Conservation (phyloP, 2,888 invertebrate genomes). For the Dryocosmus kuriphilus region DNA sequence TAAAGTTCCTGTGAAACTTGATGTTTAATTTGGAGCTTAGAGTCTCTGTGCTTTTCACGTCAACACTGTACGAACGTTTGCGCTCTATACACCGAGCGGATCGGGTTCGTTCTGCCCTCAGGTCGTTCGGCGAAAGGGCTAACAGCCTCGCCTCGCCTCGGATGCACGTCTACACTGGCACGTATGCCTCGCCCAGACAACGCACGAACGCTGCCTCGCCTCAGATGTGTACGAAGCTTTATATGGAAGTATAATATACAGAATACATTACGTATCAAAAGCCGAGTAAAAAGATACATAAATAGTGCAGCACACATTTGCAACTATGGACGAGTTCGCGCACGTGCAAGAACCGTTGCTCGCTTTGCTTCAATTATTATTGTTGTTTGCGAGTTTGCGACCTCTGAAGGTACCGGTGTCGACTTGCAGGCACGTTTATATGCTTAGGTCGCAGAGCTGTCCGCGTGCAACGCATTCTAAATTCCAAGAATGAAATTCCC, state of each 20-base stretch:
- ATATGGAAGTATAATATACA: not conserved
- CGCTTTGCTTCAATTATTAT: slow-evolving; percentile 8
- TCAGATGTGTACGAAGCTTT: too few relatives aligned
- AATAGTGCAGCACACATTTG: not conserved
- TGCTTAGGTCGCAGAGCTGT: not conserved
- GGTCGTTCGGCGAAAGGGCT: too few relatives aligned
- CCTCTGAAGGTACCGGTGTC: not conserved
- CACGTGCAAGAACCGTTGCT: slow-evolving; percentile 19
- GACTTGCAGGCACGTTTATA: not conserved
- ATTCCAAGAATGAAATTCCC: slow-evolving; percentile 9
- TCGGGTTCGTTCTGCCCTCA: too few relatives aligned
- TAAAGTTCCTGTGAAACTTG: slow-evolving; percentile 51
- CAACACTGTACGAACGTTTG: not conserved
- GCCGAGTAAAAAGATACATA: not conserved
- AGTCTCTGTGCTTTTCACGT: not conserved
- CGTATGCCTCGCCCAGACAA: too few relatives aligned
- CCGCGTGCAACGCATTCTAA: slow-evolving; percentile 13
- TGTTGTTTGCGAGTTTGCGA: not conserved
- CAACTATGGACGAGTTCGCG: not conserved
- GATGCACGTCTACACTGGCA: not conserved
- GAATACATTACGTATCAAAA: not conserved
- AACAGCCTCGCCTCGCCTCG: too few relatives aligned
- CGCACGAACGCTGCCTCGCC: too few relatives aligned
- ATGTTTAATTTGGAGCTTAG: slow-evolving; percentile 27
- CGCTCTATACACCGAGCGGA: too few relatives aligned